These are phyloP conservation scores for Patagioenas fasciata DNA, from an alignment of 2,113 vertebrate species.

Conservation along the genomic window DNA sequence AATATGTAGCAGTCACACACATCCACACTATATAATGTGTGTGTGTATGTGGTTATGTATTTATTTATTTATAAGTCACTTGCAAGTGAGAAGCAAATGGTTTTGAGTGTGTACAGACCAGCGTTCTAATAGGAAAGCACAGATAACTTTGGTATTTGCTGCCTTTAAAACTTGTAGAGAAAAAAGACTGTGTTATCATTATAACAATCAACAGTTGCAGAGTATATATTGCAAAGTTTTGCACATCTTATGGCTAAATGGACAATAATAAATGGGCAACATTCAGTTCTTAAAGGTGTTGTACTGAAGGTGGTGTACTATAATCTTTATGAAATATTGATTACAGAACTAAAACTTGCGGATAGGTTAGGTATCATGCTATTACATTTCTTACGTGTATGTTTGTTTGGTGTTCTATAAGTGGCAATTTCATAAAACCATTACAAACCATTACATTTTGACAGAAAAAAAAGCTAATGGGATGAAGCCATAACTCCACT, in stretches of 20 bases:
- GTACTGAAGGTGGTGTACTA: background rate
- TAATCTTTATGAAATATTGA: background rate
- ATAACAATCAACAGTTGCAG: background rate
- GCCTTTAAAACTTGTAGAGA: background rate
- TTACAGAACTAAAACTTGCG: background rate
- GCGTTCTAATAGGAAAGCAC: background rate
- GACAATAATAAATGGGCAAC: background rate
- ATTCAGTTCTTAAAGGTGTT: background rate
- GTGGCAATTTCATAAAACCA: background rate
- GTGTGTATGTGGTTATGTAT: accelerated
- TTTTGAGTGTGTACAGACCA: background rate
- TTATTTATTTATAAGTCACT: background rate
- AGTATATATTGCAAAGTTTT: background rate
- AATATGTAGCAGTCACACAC: background rate
- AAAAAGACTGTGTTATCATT: background rate
- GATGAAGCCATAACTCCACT: background rate
- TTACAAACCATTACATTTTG: background rate
- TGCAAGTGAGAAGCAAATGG: background rate
- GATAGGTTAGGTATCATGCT: background rate
- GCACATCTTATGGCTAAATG: background rate
- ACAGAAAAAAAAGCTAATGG: background rate
- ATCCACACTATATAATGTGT: accelerated
- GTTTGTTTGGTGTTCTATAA: background rate
- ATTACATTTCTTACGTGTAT: background rate
- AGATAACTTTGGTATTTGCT: background rate